These are phyloP conservation scores for Atherix ibis DNA, from an alignment of 2,888 invertebrate species.

Conservation along the genomic window DNA sequence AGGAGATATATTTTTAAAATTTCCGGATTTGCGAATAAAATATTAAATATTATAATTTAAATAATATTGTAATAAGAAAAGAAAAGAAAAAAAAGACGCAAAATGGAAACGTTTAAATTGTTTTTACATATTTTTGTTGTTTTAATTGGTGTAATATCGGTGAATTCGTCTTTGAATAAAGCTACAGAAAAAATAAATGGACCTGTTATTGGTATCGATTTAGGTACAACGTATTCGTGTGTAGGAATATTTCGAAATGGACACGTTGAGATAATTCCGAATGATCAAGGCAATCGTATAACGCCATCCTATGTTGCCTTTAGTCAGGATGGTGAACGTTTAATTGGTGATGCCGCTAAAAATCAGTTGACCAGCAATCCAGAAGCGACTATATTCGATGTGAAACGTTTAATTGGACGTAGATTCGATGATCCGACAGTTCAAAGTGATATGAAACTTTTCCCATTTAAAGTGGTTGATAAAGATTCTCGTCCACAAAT, in stretches of 20 bases:
- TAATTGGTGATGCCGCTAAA: slow-evolving; percentile 98
- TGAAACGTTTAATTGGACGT: slow-evolving; percentile 93
- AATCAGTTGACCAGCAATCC: slow-evolving; percentile 98
- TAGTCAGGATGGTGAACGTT: slow-evolving; percentile 85
- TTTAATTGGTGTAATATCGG: no score
- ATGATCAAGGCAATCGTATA: slow-evolving; percentile 97
- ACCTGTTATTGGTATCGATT: slow-evolving; percentile 95
- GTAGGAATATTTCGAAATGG: slow-evolving; percentile 96
- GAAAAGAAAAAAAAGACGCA: no score
- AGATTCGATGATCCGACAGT: slow-evolving; percentile 85
- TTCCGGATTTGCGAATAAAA: no score
- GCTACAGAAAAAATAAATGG: slow-evolving; percentile 81
- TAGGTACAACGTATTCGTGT: slow-evolving; percentile 97
- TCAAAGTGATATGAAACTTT: slow-evolving; percentile 90
- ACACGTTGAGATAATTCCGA: slow-evolving; percentile 94
- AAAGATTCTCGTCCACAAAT: slow-evolving; percentile 93
- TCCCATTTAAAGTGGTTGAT: slow-evolving; percentile 90
- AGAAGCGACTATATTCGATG: slow-evolving; percentile 97
- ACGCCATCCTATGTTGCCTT: slow-evolving; percentile 97
- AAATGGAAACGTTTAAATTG: no score
- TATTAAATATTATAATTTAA: no score
- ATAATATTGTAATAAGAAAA: no score
- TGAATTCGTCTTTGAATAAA: no score
- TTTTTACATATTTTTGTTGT: no score
- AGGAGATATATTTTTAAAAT: no score